Evolutionary conservation across 2,888 invertebrate genomes (phyloP), one percentile per base, ranked within the genome.

Genomic region (Erebia ligea): DNA sequence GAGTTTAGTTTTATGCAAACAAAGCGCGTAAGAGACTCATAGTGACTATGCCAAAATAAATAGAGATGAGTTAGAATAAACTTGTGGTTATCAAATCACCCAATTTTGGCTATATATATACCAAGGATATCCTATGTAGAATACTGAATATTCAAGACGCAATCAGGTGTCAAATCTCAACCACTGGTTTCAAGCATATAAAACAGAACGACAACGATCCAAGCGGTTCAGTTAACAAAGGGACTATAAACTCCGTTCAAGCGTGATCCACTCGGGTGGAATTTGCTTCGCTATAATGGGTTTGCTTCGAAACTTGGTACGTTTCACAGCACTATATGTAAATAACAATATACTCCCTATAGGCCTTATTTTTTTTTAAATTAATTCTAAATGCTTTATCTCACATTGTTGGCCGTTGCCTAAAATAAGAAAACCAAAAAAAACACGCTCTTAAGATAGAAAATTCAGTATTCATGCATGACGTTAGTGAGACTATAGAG

Each of bases 231-330:
- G 57, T 21, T 34, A 64, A 64, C 63, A 64, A 64, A 52, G 63
- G 52, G 63, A 52, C n/a, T 64, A 63, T 63, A 50, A 63, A 64
- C 66, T 58, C 71, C 63, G 54, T 67, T 73, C 54, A 40, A 67
- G 64, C 71, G 63, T 71, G 42, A 73, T 71, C 71, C 64, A n/a
- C 34, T 52, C 63, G 3, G 50, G 34, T 34, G 48, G 48, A 64
- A 64, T 34, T 64, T 61, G n/a, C n/a, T n/a, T 15, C 4, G 34
- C 52, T 64, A 52, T 64, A 64, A 64, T 64, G 52, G 52, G 63
- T 64, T 64, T 34, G 63, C 63, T 64, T 64, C 63, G 63, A 52
- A 64, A 64, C 25, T n/a, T n/a, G 11, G 52, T 52, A 42, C 17
- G n/a, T 42, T 59, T 2, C n/a, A 42, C 15, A 9, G n/a, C 10